Conservation (phyloP, 2,797 vertebrate genomes). For the Pangasius djambal region DNA sequence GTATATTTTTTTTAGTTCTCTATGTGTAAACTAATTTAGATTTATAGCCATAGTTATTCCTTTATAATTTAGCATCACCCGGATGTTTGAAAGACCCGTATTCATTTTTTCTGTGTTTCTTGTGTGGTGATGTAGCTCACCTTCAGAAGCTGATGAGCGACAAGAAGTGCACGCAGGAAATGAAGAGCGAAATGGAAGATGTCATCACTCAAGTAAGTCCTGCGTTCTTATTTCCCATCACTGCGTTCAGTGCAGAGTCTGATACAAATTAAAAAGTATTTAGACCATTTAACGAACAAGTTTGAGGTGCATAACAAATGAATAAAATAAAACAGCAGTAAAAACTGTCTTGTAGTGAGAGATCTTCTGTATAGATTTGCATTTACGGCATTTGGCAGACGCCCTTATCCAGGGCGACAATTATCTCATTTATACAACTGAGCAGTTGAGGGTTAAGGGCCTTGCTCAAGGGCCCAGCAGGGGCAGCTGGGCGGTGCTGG, state of each 20-base stretch:
- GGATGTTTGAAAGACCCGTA: neutral
- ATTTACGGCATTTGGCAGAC: too few species aligned
- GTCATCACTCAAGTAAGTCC: constrained; percentile 86
- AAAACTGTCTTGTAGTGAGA: too few species aligned
- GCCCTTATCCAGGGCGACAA: too few species aligned
- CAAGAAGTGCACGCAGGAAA: constrained; percentile 92
- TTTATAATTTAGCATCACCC: neutral
- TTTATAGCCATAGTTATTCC: neutral
- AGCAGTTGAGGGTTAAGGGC: too few species aligned
- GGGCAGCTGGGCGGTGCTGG: too few species aligned
- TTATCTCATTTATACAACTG: too few species aligned
- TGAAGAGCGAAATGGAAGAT: constrained; percentile 92
- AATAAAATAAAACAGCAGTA: neutral
- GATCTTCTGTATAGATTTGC: too few species aligned
- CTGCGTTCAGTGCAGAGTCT: neutral
- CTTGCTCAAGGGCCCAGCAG: too few species aligned
- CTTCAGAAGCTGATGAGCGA: constrained; percentile 97
- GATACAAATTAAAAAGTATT: neutral
- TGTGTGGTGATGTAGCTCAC: constrained; percentile 78
- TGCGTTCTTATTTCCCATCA: neutral
- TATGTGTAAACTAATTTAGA: neutral
- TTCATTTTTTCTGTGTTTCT: neutral
- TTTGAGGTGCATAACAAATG: neutral
- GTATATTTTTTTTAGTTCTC: neutral
- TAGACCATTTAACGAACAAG: too few species aligned